Evolutionary conservation across 2,797 vertebrate species (phyloP), one percentile per base, ranked within the genome.

Genomic region (Amazona ochrocephala): DNA sequence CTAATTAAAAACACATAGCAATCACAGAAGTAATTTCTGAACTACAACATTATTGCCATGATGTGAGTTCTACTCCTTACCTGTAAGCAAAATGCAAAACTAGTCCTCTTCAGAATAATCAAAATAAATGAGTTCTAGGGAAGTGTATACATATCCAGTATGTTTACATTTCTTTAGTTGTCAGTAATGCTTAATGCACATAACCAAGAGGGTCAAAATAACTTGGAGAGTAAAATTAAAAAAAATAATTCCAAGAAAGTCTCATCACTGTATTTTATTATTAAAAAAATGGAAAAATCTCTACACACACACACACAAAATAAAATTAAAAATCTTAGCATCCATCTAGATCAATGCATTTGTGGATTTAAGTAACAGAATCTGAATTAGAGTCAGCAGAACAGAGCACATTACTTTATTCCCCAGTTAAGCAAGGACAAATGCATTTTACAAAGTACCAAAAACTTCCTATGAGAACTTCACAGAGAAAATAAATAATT

Each of bases 371-470:
- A 66, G 13, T 8, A 76, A 18, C 19, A 83, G 65, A 78, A 88
- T 23, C 34, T 72, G 16, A 84, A 78, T 84, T 42, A 91, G 30
- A 78, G 19, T 14, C 48, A 78, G 17, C 3, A 89, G 73, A 91
- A 77, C 3, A 50, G 20, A 91, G 32, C 41, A 41, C 12, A 23
- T 78, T 34, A 65, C 62, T 91, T 87, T 84, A 72, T 48, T 78
- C 72, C 76, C 27, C 11, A 94, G 91, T 93, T 81, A 94, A 93
- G 94, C 82, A 93, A 88, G 76, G 70, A 66, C 72, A 93, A 95
- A 91, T 66, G 42, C 14, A 68, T 95, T 95, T 78, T 75, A 77
- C 21, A 94, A 75, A 94, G 73, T 27, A 86, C 22, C 26, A 93
- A 87, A 96, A 91, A 86, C 58, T 90, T 94, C 7, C 73, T 70